These are phyloP conservation scores for Pyrochroa serraticornis DNA, from an alignment of 2,888 invertebrate genomes.

Conservation along the genomic window DNA sequence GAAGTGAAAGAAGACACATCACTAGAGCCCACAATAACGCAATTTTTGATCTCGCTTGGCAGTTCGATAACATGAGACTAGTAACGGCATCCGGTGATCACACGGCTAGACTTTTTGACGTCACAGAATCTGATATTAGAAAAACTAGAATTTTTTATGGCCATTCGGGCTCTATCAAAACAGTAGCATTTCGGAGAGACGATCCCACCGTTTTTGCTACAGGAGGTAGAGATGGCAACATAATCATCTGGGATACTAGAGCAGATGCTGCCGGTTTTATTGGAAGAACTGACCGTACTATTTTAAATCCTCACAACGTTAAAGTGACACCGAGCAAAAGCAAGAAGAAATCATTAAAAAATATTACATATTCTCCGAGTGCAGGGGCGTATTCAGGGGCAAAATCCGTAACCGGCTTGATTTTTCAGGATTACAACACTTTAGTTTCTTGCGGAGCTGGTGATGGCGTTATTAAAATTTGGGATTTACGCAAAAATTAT, in stretches of 20 bases:
- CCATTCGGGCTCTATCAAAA: conserved; percentile 83
- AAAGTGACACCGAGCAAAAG: conserved; percentile 63
- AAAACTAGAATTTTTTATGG: conserved; percentile 70
- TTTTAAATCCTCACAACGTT: conserved; percentile 68
- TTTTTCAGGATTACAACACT: conserved; percentile 79
- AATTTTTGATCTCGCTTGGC: conserved; percentile 89
- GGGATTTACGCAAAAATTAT: conserved; percentile 82
- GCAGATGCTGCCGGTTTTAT: conserved; percentile 56
- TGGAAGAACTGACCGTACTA: conserved; percentile 73
- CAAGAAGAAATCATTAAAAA: conserved; percentile 34
- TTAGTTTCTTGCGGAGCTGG: conserved; percentile 86
- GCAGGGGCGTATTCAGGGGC: conserved; percentile 59
- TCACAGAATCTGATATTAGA: conserved; percentile 57
- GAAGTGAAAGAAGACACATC: conserved; percentile 48
- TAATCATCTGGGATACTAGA: conserved; percentile 84
- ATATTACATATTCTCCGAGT: not conserved
- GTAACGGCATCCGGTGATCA: conserved; percentile 89
- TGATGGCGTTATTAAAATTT: conserved; percentile 82
- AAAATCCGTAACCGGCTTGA: conserved; percentile 81
- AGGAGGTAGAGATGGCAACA: conserved; percentile 84
- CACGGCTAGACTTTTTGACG: conserved; percentile 80
- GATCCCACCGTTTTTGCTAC: conserved; percentile 82
- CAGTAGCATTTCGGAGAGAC: conserved; percentile 73
- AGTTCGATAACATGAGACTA: conserved; percentile 74
- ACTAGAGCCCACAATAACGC: conserved; percentile 82